phyloP scores from a whole-genome alignment of 2,797 vertebrate genomes.

The Pitangus sulphuratus region DNA sequence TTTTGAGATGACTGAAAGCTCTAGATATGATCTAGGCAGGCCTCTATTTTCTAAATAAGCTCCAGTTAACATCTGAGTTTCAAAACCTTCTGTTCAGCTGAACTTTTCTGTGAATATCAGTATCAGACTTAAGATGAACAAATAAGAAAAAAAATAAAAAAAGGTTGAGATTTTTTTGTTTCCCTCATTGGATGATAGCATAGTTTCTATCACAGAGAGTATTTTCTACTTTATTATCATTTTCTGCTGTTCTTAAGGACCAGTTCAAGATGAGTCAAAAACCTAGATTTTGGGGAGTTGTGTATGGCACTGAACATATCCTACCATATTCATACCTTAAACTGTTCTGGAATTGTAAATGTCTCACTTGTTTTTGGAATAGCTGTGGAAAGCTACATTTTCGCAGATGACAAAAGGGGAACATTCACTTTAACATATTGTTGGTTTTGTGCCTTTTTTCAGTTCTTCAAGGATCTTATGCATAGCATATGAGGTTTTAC shows the following conservation, averaged over 20 bases:
- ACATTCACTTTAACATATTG: not conserved
- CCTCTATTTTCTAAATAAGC: not conserved
- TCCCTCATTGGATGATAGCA: not conserved
- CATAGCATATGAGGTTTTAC: constrained; percentile 90
- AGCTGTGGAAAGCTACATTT: not conserved
- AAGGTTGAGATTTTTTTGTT: not conserved
- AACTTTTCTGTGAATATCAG: not conserved
- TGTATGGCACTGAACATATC: not conserved
- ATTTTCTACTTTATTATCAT: not conserved
- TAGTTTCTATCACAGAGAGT: not conserved
- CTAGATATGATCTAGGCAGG: not conserved
- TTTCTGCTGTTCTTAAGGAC: not conserved
- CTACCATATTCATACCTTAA: not conserved
- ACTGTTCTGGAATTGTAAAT: not conserved
- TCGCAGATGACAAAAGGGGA: not conserved
- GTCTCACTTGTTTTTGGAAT: not conserved
- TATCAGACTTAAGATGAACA: not conserved
- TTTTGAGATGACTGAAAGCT: not conserved
- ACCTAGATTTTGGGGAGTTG: not conserved
- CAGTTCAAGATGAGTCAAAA: not conserved
- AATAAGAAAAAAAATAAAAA: not conserved
- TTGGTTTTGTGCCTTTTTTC: not conserved
- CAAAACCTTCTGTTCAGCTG: not conserved
- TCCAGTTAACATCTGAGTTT: not conserved
- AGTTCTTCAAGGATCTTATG: constrained; percentile 82